These are phyloP conservation scores for Camponotus pennsylvanicus DNA, from an alignment of 1,140 invertebrate species.

Conservation along the genomic window DNA sequence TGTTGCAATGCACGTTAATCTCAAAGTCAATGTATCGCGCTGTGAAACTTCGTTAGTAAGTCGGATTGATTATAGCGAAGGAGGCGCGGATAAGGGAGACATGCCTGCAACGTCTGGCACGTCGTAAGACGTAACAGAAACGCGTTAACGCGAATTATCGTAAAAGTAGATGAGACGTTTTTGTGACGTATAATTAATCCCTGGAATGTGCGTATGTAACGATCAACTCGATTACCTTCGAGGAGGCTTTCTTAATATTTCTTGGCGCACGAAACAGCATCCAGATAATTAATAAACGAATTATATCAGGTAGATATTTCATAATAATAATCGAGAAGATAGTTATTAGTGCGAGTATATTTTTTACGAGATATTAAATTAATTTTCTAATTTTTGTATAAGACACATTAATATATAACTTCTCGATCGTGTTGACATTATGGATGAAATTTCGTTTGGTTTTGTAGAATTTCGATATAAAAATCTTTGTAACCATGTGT, in stretches of 20 bases:
- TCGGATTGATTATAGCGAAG: conserved; percentile 61
- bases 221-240: conserved; percentile 10
- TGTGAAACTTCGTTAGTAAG: conserved; percentile 64
- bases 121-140: conserved; percentile 16
- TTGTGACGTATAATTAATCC: conserved; percentile 45
- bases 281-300: conserved; percentile 35
- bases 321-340: neutral
- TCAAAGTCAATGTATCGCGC: conserved; percentile 40
- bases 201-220: conserved; percentile 8
- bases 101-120: conserved; percentile 2
- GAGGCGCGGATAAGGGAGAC: neutral
- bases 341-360: neutral
- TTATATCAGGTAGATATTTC: neutral
- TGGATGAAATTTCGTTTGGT: neutral
- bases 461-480: neutral
- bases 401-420: neutral
- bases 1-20: conserved; percentile 43
- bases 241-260: neutral
- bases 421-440: neutral
- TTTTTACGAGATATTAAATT: neutral
- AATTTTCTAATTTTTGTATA: neutral
- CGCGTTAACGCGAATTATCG: conserved; percentile 52
- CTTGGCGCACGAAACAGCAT: neutral
- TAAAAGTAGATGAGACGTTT: conserved; percentile 45
- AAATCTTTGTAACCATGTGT: neutral